A percentile compares a stretch with the other conserved stretches of the same genome.
Evolutionary conservation across 2,797 vertebrate genomes (phyloP).

Genomic region (Danionella dracula): DNA sequence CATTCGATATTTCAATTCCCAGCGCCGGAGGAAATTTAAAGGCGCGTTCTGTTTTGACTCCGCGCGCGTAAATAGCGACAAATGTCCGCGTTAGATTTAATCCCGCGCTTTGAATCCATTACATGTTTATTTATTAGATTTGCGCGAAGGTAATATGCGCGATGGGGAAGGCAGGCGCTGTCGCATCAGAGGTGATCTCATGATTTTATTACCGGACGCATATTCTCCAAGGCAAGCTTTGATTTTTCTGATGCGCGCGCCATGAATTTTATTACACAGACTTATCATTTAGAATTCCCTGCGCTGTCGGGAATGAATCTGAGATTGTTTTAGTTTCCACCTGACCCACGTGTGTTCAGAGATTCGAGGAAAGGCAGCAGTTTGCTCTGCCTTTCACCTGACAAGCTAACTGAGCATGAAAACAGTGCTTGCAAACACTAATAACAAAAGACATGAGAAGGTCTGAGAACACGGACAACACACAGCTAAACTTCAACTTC

Average conservation of each 20-base stretch:
- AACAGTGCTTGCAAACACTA: no score
- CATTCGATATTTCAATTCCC: conserved; percentile 33
- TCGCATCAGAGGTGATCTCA: conserved; percentile 75
- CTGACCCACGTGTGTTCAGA: conserved; percentile 37
- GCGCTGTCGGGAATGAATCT: conserved; percentile 42
- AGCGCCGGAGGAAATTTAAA: conserved; percentile 44
- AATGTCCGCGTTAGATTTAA: conserved; percentile 79
- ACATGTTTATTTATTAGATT: conserved; percentile 82
- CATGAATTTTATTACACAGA: conserved; percentile 70
- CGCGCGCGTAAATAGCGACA: conserved; percentile 74
- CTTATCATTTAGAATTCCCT: conserved; percentile 61
- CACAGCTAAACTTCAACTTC: no score
- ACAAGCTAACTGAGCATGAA: no score
- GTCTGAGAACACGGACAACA: no score
- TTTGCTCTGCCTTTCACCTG: conserved; percentile 3
- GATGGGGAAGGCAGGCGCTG: conserved; percentile 70
- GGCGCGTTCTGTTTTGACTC: conserved; percentile 51
- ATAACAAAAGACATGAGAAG: no score
- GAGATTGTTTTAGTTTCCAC: conserved; percentile 30
- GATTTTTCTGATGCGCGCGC: conserved; percentile 72
- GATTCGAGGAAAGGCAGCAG: conserved; percentile 8
- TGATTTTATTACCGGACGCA: conserved; percentile 77
- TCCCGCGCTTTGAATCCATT: conserved; percentile 76
- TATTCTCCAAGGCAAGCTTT: conserved; percentile 73
- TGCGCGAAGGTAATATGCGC: conserved; percentile 77